phyloP scores from a whole-genome alignment of 2,888 invertebrate genomes.

The Cantharis nigra region DNA sequence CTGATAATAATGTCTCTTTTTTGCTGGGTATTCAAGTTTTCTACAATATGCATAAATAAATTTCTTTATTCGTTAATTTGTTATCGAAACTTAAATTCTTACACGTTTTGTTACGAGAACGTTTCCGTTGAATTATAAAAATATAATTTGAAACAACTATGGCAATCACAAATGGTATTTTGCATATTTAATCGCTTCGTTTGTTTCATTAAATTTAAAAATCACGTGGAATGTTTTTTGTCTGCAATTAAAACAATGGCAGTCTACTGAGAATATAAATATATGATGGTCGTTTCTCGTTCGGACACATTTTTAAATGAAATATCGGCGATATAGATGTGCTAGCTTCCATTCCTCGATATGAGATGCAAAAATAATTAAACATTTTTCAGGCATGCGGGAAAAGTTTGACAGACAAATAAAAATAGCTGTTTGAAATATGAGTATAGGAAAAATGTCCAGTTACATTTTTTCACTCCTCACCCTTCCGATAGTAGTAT shows the following conservation, averaged over 20 bases:
- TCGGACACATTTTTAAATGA: slow-evolving; percentile 57
- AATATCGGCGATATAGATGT: slow-evolving; percentile 57
- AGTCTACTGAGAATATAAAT: slow-evolving; percentile 57
- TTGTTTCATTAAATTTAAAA: slow-evolving; percentile 56
- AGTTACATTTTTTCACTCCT: slow-evolving; percentile 41
- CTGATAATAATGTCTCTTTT: neutral
- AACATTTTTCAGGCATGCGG: slow-evolving; percentile 59
- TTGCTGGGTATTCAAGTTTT: too few species aligned
- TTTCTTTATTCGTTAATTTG: neutral
- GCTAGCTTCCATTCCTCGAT: slow-evolving; percentile 54
- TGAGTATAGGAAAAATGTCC: slow-evolving; percentile 53
- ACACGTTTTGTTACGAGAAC: neutral
- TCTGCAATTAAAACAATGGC: slow-evolving; percentile 53
- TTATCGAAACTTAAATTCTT: neutral
- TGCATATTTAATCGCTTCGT: slow-evolving; percentile 52
- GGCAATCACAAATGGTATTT: slow-evolving; percentile 51
- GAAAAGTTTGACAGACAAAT: slow-evolving; percentile 59
- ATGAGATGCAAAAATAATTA: slow-evolving; percentile 59
- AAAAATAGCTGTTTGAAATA: slow-evolving; percentile 59
- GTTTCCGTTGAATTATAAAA: neutral
- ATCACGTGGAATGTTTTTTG: slow-evolving; percentile 54
- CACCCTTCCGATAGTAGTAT: neutral
- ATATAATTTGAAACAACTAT: slow-evolving; percentile 11
- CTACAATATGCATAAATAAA: too few species aligned
- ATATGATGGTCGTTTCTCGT: slow-evolving; percentile 55